Percentiles rank a stretch among this genome's conserved stretches.
phyloP scores from a whole-genome alignment of 2,888 invertebrate species.

The Macaria liturata region DNA sequence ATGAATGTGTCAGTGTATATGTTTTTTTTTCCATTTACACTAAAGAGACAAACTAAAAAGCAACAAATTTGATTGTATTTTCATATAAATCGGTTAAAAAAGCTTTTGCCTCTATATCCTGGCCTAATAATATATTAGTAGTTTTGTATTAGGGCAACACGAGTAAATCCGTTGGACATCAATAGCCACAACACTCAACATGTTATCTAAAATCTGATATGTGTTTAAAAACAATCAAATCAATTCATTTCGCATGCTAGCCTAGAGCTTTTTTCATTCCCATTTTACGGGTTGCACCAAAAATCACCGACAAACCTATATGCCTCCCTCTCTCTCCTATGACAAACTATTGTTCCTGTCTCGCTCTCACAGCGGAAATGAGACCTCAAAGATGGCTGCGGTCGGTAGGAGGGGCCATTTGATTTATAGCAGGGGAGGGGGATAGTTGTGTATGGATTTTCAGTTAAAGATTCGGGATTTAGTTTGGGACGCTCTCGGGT shows the following conservation, averaged over 20 bases:
- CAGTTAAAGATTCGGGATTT: constrained; percentile 36
- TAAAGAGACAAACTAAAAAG: too few relatives aligned
- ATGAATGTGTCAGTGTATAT: too few relatives aligned
- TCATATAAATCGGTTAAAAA: too few relatives aligned
- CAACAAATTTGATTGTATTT: too few relatives aligned
- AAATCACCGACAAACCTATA: constrained; percentile 45
- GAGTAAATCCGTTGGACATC: too few relatives aligned
- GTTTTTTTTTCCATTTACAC: too few relatives aligned
- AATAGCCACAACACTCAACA: too few relatives aligned
- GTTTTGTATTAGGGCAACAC: too few relatives aligned
- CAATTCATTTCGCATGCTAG: not conserved
- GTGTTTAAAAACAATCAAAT: not conserved
- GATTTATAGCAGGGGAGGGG: constrained; percentile 64
- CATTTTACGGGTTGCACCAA: constrained; percentile 35
- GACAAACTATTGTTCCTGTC: constrained; percentile 47
- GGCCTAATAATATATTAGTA: too few relatives aligned
- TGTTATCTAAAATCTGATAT: too few relatives aligned
- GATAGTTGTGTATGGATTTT: constrained; percentile 42
- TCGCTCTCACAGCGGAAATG: constrained; percentile 67
- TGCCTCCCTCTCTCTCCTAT: constrained; percentile 40
- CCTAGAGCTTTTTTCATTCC: constrained; percentile 6
- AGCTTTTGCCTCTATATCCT: too few relatives aligned
- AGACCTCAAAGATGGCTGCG: constrained; percentile 81
- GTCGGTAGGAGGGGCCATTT: constrained; percentile 77
- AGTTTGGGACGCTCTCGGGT: constrained; percentile 24